phyloP scores from a whole-genome alignment of 2,888 invertebrate species.

The Phrixothrix hirtus region DNA sequence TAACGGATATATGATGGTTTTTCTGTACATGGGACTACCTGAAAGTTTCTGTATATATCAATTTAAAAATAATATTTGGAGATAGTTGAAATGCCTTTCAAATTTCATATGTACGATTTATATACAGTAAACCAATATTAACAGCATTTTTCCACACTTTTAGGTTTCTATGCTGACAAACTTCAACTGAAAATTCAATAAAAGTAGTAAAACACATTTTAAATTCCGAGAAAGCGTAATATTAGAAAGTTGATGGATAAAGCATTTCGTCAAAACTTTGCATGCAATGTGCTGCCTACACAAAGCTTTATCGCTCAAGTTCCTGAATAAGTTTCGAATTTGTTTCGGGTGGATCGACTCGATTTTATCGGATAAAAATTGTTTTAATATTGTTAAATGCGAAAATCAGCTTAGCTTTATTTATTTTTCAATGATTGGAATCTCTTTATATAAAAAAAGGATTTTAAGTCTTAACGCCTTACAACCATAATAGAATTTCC shows the following conservation, averaged over 20 bases:
- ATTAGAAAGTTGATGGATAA: slow-evolving; percentile 19
- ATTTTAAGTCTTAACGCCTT: too few species aligned
- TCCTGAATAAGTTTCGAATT: slow-evolving; percentile 18
- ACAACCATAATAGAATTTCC: too few species aligned
- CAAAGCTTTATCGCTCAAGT: slow-evolving; percentile 20
- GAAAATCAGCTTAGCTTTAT: too few species aligned
- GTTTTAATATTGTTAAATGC: slow-evolving; percentile 1
- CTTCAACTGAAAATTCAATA: slow-evolving; percentile 11
- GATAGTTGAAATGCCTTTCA: not conserved
- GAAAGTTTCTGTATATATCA: too few species aligned
- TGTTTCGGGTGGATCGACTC: slow-evolving; percentile 4
- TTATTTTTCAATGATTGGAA: too few species aligned
- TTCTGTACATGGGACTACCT: too few species aligned
- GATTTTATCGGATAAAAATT: not conserved
- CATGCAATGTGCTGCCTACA: slow-evolving; percentile 14
- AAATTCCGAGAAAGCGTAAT: slow-evolving; percentile 16
- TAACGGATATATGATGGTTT: not conserved
- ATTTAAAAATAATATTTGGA: not conserved
- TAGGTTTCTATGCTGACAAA: not conserved
- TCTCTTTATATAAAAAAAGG: too few species aligned
- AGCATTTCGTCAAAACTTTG: slow-evolving; percentile 21
- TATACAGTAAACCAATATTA: not conserved
- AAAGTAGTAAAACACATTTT: slow-evolving; percentile 15
- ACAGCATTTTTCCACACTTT: not conserved
- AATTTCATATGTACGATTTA: not conserved